Evolutionary conservation across 2,797 vertebrate genomes (phyloP), one percentile per base, ranked within the genome.

Genomic region (Nasua narica): DNA sequence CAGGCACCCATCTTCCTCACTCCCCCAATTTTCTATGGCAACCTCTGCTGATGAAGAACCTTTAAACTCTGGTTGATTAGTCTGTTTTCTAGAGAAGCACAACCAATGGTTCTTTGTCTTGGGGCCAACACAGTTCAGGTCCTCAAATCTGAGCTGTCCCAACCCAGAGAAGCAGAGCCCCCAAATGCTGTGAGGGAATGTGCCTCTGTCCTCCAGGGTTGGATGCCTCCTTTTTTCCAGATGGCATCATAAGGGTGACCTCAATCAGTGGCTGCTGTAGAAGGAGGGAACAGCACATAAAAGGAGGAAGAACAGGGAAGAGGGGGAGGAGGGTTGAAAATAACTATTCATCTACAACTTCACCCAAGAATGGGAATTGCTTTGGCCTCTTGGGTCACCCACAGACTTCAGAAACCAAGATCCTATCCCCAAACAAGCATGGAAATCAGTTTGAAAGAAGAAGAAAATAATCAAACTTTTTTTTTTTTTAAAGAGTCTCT

Each of bases 381-480:
- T 7, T 76, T 27, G 58, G 95, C 77, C 81, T 92, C 92, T 94
- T 16, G 0, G 23, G 89, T 88, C 48, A 94, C 67, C 72, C 92
- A 72, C 94, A 95, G 93, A 97, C 96, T 97, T 96, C 96, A 96
- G 91, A 98, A 96, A 94, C 79, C 86, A 96, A 95, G 84, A 91
- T 54, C 78, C 86, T 74, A 82, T 69, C 87, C 96, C 81, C 82
- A 96, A 95, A 97, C 79, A 96, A 97, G 97, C 97, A 97, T 97
- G 96, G 84, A 97, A 97, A 97, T 95, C 93, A 93, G 91, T 96
- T 86, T 97, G 87, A 97, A 97, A 95, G 94, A 86, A 95, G 58
- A 92, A 94, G 83, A 95, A 97, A 97, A 96, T 90, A 98, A 97
- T 96, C 95, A 97, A 95, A 93, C 2, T 3, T 95, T 77, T 50